A percentile compares a stretch with the other conserved stretches of the same genome.
Conservation (phyloP, 2,113 vertebrate species). For the Gopherus evgoodei region DNA sequence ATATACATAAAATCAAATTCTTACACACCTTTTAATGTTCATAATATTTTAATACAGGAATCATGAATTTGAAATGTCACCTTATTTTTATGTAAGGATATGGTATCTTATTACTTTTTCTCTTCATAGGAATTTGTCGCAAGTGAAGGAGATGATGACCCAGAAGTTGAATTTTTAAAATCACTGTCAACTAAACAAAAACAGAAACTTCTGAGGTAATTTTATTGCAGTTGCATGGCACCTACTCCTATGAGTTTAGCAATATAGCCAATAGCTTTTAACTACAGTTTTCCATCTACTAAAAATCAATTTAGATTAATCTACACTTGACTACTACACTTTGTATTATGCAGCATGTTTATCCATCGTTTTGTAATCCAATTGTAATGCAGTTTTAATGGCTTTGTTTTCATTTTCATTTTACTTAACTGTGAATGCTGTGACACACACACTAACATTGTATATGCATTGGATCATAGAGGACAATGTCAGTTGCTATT, state of each 20-base stretch:
- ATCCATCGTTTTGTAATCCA: not conserved
- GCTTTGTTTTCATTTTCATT: not conserved
- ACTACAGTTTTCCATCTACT: not conserved
- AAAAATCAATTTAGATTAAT: not conserved
- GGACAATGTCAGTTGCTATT: not conserved
- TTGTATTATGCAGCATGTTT: not conserved
- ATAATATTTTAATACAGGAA: not conserved
- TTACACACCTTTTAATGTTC: not conserved
- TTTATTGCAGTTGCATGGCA: not conserved
- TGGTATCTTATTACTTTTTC: not conserved
- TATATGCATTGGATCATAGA: not conserved
- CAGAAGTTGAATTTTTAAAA: constrained; percentile 98
- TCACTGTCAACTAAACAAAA: constrained; percentile 96
- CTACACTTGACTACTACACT: not conserved
- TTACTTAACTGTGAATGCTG: not conserved
- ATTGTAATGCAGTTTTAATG: not conserved
- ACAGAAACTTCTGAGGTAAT: constrained; percentile 95
- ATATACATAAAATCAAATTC: not conserved
- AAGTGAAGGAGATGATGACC: constrained; percentile 96
- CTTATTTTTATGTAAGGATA: not conserved
- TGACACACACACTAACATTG: not conserved
- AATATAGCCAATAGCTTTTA: not conserved
- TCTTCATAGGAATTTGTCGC: constrained; percentile 88
- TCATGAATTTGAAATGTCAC: not conserved
- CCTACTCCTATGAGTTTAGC: not conserved